These are phyloP conservation scores for Tarsius wallacei DNA, from an alignment of 2,797 vertebrate species.

Conservation along the genomic window DNA sequence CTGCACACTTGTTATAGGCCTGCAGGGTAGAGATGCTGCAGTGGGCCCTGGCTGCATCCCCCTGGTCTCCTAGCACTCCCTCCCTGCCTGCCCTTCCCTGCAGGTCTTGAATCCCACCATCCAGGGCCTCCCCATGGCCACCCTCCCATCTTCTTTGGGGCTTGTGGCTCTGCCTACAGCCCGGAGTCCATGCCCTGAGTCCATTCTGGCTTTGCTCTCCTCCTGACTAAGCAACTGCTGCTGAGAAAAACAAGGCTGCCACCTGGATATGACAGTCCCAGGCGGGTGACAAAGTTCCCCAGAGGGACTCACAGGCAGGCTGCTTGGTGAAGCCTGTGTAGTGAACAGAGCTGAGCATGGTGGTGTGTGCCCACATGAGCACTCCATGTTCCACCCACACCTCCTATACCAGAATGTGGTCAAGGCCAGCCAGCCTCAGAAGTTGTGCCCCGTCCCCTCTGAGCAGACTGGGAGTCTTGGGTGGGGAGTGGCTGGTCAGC, in stretches of 20 bases:
- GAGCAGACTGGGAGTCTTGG: neutral
- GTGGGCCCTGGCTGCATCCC: neutral
- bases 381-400: neutral
- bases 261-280: neutral
- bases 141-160: neutral
- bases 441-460: neutral
- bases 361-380: neutral
- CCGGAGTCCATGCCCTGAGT: neutral
- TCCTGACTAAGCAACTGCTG: neutral
- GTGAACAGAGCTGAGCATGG: neutral
- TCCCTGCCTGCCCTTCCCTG: neutral
- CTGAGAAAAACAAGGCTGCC: neutral
- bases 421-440: neutral
- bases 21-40: no score
- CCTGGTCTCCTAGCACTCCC: no score
- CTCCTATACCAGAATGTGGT: neutral
- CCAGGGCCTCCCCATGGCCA: neutral
- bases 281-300: neutral
- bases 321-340: neutral
- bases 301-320: neutral
- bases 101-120: rapidly evolving
- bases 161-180: neutral
- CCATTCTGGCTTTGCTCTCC: neutral
- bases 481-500: neutral
- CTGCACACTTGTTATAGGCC: rapidly evolving